Evolutionary conservation across 53 echinoderm and acorn worm species (phyloP), one percentile per base, ranked within the genome.

Genomic region (Henricia sp.): DNA sequence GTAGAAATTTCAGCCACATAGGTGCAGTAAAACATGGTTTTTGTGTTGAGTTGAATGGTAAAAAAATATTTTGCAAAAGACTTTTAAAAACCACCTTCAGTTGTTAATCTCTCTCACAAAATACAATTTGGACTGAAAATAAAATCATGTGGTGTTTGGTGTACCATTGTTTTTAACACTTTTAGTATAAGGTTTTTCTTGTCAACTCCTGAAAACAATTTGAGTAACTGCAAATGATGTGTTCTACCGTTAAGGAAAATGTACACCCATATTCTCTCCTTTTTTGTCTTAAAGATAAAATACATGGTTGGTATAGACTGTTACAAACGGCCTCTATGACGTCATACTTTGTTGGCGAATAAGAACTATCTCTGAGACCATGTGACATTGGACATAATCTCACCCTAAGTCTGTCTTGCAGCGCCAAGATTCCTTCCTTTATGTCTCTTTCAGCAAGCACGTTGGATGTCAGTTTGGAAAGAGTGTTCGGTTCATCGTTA

Each of bases 351-450:
- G 20, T 30, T 35, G 28, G 28, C 19, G 16, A 65, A 10, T 8
- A 46, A 46, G 8, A 35, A 3, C 1, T 35, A 66, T n/a, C 35
- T 20, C 20, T 32, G 4, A 30, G 30, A 66, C 4, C 30, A 28
- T 17, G 9, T 28, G 35, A 13, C 11, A 28, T 16, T 27, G 6
- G 0, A 14, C 2, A 74, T 12, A 1, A 19, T 16, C 86, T 59
- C 50, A 86, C 86, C 74, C 62, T 75, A 13, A 86, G 48, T 48
- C 86, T 56, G 13, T 74, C 59, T n/a, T 86, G 38, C n/a, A 86
- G 57, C 6, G 86, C 86, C 36, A 74, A 34, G 14, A 86, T 35
- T 19, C 72, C 56, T n/a, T 75, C 86, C 35, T 32, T 74, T 6
- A 63, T 62, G 19, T 86, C 86, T 46, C 86, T 55, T 25, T 75